Base-by-base conservation (phyloP, 2,797 vertebrate species). In the Sebastes matsubarae region DNA sequence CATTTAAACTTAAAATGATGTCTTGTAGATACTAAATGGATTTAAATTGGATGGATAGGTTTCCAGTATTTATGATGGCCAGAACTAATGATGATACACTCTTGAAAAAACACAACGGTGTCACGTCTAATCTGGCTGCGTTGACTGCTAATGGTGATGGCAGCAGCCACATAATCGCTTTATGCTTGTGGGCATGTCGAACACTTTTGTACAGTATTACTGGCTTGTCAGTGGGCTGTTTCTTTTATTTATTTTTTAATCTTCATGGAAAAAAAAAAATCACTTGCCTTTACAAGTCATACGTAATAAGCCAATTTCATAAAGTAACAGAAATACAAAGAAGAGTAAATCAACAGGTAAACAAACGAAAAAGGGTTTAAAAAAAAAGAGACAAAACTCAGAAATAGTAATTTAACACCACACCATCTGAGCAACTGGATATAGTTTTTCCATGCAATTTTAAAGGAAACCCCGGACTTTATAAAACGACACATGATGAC, bases 131-230 rank as follows among this genome's bases (percentile, higher is more conserved):
- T 82, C 55, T 58, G 36, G 25, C 52, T 63, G 14, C 0, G 4
- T 16, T 32, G 29, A 73, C 11, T 6, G 64, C 32, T 66, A 77
- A 72, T 46, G 22, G 46, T 70, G 13, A 76, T 64, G 67, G 27
- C 77, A 77, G 46, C 50, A 79, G 77, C 77, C 38, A 58, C 16
- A 76, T 81, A 77, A 77, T 83, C 72, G 60, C 34, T 25, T 79
- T 54, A 75, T 68, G 50, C 30, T 55, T 55, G 34, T 52, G 50
- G 38, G 60, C 54, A 36, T 66, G 36, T 36, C 4, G 4, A 60
- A 27, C 42, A 20, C 59, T 46, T 25, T 38, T 69, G 16, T 20
- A 18, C 16, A 46, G 20, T 58, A 54, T 36, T 42, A 54, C 64
- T 50, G 60, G 59, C 76, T 64, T 68, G 24, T 24, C 59, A 32